A percentile compares a stretch with the other conserved stretches of the same genome.
Conservation (phyloP, 2,797 vertebrate genomes). For the Schizopygopsis pylzovi region DNA sequence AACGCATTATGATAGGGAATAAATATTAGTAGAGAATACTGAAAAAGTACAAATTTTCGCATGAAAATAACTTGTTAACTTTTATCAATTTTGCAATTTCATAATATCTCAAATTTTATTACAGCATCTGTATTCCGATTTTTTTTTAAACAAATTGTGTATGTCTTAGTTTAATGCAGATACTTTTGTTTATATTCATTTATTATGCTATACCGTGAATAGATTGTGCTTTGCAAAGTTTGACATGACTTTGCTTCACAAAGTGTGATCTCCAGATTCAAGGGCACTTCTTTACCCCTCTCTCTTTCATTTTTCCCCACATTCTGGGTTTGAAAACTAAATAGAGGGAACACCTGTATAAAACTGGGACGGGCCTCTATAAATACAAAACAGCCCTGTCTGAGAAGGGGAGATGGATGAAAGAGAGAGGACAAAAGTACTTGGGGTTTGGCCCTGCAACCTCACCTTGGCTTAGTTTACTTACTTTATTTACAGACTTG, state of each 20-base stretch:
- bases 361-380: constrained; percentile 60
- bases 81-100: background rate
- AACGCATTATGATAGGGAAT: background rate
- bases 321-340: constrained; percentile 25
- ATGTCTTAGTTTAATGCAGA: background rate
- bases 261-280: background rate
- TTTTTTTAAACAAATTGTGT: background rate
- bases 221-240: background rate
- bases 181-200: background rate
- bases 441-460: constrained; percentile 32
- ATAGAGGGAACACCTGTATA: constrained; percentile 48
- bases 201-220: background rate
- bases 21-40: background rate
- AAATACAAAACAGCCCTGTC: constrained; percentile 52
- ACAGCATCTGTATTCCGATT: background rate
- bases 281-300: background rate
- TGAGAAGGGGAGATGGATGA: constrained; percentile 17
- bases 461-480: constrained; percentile 59
- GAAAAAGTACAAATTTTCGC: background rate
- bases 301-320: background rate
- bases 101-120: background rate
- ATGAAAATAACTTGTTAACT: background rate
- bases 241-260: background rate
- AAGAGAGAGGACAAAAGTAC: constrained; percentile 16
- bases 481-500: constrained; percentile 40